A percentile compares a stretch with the other conserved stretches of the same genome.
Evolutionary conservation across 2,797 vertebrate species (phyloP).

Genomic region (Rhabdomys pumilio): DNA sequence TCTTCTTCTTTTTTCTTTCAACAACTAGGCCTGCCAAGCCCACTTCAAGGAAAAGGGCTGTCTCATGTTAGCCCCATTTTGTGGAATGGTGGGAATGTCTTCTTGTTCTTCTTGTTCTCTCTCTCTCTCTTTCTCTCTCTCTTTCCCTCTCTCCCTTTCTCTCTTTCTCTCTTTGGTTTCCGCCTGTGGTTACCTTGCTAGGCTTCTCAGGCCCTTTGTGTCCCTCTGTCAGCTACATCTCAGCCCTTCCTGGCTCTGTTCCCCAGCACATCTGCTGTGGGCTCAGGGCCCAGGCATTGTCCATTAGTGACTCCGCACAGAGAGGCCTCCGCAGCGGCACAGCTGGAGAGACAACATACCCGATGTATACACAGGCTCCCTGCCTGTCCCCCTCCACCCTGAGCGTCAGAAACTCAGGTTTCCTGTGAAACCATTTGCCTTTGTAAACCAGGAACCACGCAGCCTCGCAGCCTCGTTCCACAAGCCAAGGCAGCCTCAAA

Average conservation of each 20-base stretch:
- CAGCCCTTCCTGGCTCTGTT: constrained; percentile 74
- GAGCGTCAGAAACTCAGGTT: constrained; percentile 50
- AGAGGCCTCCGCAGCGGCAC: constrained; percentile 75
- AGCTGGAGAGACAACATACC: background rate
- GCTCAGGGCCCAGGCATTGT: constrained; percentile 83
- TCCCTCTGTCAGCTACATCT: constrained; percentile 55
- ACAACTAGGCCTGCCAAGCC: constrained; percentile 73
- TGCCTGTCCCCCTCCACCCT: background rate
- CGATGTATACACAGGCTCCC: background rate
- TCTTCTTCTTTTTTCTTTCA: constrained; percentile 65
- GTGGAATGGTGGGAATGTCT: constrained; percentile 26
- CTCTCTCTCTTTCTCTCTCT: too few relatives aligned
- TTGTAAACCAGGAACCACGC: accelerated
- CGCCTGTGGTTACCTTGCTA: constrained; percentile 44
- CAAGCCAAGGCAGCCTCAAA: background rate
- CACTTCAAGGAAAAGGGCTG: constrained; percentile 79
- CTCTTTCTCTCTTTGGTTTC: background rate
- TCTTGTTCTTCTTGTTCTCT: background rate
- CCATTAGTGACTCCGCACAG: constrained; percentile 83
- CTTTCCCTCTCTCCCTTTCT: background rate
- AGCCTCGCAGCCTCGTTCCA: background rate
- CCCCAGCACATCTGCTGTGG: constrained; percentile 85
- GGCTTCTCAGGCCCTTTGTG: constrained; percentile 45
- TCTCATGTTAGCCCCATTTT: background rate
- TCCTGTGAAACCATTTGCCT: background rate